phyloP scores from a whole-genome alignment of 2,888 invertebrate species.

The Drosophila neonasuta region DNA sequence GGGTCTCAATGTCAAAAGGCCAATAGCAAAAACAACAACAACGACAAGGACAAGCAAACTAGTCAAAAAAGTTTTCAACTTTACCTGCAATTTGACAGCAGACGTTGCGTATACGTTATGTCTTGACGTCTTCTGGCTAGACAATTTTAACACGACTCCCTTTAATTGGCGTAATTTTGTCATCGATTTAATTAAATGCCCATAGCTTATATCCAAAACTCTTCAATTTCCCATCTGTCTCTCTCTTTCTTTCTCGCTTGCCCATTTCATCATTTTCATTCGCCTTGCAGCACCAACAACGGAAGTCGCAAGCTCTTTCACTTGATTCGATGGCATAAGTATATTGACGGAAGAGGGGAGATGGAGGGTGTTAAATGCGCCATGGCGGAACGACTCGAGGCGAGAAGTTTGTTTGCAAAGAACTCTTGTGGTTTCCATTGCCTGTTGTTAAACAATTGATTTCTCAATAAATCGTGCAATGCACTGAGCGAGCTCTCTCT shows the following conservation, averaged over 20 bases:
- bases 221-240: not conserved
- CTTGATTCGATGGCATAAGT: conserved; percentile 17
- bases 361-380: conserved; percentile 22
- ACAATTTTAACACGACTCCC: conserved; percentile 71
- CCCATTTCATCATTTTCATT: conserved; percentile 8
- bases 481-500: conserved; percentile 53
- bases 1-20: conserved; percentile 78
- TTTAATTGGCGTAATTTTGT: conserved; percentile 78
- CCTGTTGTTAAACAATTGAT: conserved; percentile 78
- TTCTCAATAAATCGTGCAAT: conserved; percentile 78
- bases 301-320: conserved; percentile 63
- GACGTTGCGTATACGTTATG: conserved; percentile 63
- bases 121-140: conserved; percentile 47
- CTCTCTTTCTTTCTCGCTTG: not conserved
- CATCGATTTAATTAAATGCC: conserved; percentile 76
- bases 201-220: conserved; percentile 56
- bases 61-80: conserved; percentile 57
- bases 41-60: conserved; percentile 7
- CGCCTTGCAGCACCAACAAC: conserved; percentile 63
- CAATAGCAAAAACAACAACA: conserved; percentile 36
- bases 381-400: conserved; percentile 66
- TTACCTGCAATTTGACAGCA: conserved; percentile 74
- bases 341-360: not conserved
- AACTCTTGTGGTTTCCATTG: conserved; percentile 78
- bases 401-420: conserved; percentile 78